Conservation (phyloP, 1,140 invertebrate genomes). For the Latrodectus geometricus region DNA sequence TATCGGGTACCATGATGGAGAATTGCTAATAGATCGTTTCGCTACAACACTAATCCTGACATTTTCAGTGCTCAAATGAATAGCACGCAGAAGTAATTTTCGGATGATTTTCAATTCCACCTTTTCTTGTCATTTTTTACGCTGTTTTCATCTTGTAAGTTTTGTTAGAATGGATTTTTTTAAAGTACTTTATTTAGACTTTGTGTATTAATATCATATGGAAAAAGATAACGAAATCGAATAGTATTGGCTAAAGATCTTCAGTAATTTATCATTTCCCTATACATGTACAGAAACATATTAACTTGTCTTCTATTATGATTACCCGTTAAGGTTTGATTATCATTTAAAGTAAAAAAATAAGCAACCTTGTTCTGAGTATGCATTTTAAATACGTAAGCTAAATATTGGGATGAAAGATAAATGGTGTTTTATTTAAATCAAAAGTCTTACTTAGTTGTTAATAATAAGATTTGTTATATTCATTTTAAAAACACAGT, state of each 20-base stretch:
- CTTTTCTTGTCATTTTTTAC: not conserved
- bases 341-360: not conserved
- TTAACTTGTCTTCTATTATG: slow-evolving; percentile 46
- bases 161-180: not conserved
- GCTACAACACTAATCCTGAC: slow-evolving; percentile 26
- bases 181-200: slow-evolving; percentile 1
- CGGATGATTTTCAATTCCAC: slow-evolving; percentile 23
- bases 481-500: not conserved
- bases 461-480: not conserved
- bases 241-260: slow-evolving; percentile 26
- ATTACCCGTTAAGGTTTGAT: not conserved
- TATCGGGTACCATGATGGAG: slow-evolving; percentile 11
- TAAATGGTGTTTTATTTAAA: not conserved
- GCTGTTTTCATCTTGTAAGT: not conserved
- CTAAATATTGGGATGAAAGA: not conserved
- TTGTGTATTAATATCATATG: not conserved
- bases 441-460: not conserved
- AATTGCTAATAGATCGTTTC: slow-evolving; percentile 50
- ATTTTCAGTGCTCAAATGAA: slow-evolving; percentile 29
- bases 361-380: not conserved
- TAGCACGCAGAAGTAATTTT: slow-evolving; percentile 48
- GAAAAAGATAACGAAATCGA: not conserved
- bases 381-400: not conserved
- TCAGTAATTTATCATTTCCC: slow-evolving; percentile 33
- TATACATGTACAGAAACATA: slow-evolving; percentile 16